Evolutionary conservation across 1,140 invertebrate species (phyloP).

Genomic region (Drosophila erecta): DNA sequence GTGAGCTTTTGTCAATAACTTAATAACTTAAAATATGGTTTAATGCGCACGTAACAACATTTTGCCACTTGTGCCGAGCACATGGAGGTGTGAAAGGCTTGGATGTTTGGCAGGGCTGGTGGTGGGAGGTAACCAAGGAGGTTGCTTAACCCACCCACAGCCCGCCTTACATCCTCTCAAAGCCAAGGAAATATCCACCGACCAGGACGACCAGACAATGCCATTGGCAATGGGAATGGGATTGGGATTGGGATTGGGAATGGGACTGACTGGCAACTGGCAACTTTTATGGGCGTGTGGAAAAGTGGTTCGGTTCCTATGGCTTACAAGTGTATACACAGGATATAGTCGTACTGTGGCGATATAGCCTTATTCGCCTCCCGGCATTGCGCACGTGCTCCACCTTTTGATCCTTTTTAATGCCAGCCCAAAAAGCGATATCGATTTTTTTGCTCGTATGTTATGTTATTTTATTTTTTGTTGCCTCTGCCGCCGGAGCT

Average conservation of each 20-base stretch:
- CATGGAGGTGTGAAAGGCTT: slow-evolving; percentile 62
- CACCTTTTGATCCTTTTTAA: slow-evolving; percentile 73
- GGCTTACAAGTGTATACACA: slow-evolving; percentile 49
- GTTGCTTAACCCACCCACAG: slow-evolving; percentile 16
- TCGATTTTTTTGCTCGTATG: slow-evolving; percentile 66
- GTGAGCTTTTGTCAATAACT: slow-evolving; percentile 82
- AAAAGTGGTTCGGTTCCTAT: slow-evolving; percentile 24
- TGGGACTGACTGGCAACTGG: slow-evolving; percentile 26
- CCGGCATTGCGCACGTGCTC: slow-evolving; percentile 61
- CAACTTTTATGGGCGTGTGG: slow-evolving; percentile 53
- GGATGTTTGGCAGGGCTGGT: neutral
- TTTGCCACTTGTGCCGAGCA: slow-evolving; percentile 78
- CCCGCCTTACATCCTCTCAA: slow-evolving; percentile 12
- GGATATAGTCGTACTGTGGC: slow-evolving; percentile 28
- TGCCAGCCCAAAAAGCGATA: slow-evolving; percentile 62
- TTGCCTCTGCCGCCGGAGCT: slow-evolving; percentile 15
- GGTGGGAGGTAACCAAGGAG: slow-evolving; percentile 6
- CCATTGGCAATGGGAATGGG: slow-evolving; percentile 38
- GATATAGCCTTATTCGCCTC: slow-evolving; percentile 37
- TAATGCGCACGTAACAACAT: slow-evolving; percentile 83
- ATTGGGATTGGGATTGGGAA: slow-evolving; percentile 35
- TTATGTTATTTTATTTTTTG: slow-evolving; percentile 21
- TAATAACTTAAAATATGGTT: slow-evolving; percentile 84
- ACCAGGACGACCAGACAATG: slow-evolving; percentile 37
- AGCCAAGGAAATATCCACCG: slow-evolving; percentile 46